Evolutionary conservation across 2,797 vertebrate species (phyloP).

Genomic region (Coreius guichenoti): DNA sequence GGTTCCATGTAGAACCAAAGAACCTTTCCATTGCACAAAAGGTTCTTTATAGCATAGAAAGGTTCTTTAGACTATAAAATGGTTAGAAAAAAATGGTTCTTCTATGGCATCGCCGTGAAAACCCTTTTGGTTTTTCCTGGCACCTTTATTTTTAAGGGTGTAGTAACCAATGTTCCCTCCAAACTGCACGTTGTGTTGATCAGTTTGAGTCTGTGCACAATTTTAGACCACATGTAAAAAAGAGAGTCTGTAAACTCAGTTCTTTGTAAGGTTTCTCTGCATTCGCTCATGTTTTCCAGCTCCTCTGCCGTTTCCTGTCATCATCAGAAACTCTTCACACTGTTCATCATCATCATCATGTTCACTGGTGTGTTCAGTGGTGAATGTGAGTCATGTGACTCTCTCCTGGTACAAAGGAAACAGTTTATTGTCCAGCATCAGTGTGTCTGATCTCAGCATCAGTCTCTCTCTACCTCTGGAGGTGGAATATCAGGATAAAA

Average conservation of each 20-base stretch:
- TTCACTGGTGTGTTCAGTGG: background rate
- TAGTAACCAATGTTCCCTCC: background rate
- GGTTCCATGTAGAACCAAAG: no score
- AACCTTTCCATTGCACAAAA: no score
- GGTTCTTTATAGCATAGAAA: no score
- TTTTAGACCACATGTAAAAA: background rate
- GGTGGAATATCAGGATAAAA: conserved; percentile 8
- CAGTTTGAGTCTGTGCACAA: background rate
- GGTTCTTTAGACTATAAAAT: no score
- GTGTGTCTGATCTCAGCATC: conserved; percentile 17
- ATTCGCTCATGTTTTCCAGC: background rate
- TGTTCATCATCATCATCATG: background rate
- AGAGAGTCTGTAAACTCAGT: background rate
- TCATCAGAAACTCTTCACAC: background rate
- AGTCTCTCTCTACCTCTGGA: conserved; percentile 4
- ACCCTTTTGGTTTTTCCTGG: no score
- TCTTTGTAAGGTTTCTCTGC: background rate
- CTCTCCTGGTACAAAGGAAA: conserved; percentile 22
- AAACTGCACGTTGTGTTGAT: background rate
- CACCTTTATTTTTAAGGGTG: no score
- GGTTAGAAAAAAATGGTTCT: no score
- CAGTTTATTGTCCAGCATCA: background rate
- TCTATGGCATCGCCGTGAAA: no score
- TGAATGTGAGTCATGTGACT: background rate
- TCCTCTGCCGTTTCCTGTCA: conserved; percentile 7